Evolutionary conservation across 2,113 vertebrate genomes (phyloP), one percentile per base, ranked within the genome.

Genomic region (Heliornis fulica): DNA sequence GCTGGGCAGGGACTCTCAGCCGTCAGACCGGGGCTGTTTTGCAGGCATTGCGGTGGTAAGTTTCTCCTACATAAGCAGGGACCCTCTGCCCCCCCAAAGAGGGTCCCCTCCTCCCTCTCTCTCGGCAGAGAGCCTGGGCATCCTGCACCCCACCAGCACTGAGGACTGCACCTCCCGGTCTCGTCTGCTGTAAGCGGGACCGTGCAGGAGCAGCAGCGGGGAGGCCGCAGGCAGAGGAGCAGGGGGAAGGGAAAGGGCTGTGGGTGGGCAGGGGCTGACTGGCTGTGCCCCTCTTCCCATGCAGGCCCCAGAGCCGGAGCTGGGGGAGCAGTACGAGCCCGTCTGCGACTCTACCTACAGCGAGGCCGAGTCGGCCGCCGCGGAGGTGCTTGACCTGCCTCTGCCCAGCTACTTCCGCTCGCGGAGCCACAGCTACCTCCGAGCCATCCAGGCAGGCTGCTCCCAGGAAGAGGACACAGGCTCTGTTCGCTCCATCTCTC

Each of bases 361-460:
- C n/a, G 99, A 99, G 94, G 98, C 98, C 2, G 98, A 99, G 93
- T 99, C 98, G 5, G 97, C 98, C 29, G 97, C 98, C 23, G 97
- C 98, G 0, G 99, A 99, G 97, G 98, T 98, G 40, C 98, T 98
- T 29, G 99, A 99, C 94, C 92, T 99, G 97, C 99, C 99, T 65
- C 98, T 99, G 98, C 99, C 99, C 65, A 99, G 98, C 96, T 99
- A 99, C 97, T 99, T 99, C 97, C 99, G 99, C 79, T 99, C 99
- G 77, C 98, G 99, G 94, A 99, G 99, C 98, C 99, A 99, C 98
- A 99, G 99, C 98, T 99, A 99, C 98, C 99, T 99, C 97, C 99
- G 99, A n/a, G 99, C 99, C 97, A 99, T 99, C 96, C 99, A 99
- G 97, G 99, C 99, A 0, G 99, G 99, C 97, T 99, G 99, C 94